Evolutionary conservation across 2,888 invertebrate species (phyloP).

Genomic region (Andrena hattorfiana): DNA sequence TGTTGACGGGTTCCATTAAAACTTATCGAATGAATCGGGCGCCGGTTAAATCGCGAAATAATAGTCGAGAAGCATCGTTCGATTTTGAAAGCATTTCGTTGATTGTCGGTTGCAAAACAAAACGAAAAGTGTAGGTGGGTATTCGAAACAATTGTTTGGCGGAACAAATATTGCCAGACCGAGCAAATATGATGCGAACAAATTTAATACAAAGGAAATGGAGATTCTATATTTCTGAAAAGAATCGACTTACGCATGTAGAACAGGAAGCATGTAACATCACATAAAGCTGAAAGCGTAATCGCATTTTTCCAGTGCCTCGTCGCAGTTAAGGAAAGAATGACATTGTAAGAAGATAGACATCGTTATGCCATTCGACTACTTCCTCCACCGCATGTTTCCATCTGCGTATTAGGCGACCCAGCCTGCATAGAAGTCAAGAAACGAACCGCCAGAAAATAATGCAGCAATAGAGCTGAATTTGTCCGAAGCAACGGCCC

Average conservation of each 20-base stretch:
- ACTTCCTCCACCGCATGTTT: too few relatives aligned
- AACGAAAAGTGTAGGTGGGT: constrained; percentile 5
- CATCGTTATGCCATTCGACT: too few relatives aligned
- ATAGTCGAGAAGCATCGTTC: constrained; percentile 6
- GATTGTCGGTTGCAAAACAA: not conserved
- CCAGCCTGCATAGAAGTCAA: not conserved
- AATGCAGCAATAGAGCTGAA: constrained; percentile 20
- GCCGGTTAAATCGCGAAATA: constrained; percentile 23
- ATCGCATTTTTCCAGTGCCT: too few relatives aligned
- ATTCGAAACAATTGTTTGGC: not conserved
- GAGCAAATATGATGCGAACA: too few relatives aligned
- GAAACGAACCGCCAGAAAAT: constrained; percentile 19
- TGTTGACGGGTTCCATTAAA: constrained; percentile 37
- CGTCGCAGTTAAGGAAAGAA: too few relatives aligned
- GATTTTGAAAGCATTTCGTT: constrained; percentile 17
- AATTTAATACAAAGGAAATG: too few relatives aligned
- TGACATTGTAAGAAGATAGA: too few relatives aligned
- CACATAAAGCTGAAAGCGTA: too few relatives aligned
- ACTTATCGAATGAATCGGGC: constrained; percentile 13
- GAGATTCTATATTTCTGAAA: too few relatives aligned
- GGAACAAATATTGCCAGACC: not conserved
- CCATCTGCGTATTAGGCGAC: not conserved
- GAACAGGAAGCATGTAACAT: too few relatives aligned
- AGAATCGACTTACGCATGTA: too few relatives aligned
- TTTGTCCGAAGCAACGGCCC: not conserved